phyloP scores from a whole-genome alignment of 2,888 invertebrate species.

The Encarsia formosa region DNA sequence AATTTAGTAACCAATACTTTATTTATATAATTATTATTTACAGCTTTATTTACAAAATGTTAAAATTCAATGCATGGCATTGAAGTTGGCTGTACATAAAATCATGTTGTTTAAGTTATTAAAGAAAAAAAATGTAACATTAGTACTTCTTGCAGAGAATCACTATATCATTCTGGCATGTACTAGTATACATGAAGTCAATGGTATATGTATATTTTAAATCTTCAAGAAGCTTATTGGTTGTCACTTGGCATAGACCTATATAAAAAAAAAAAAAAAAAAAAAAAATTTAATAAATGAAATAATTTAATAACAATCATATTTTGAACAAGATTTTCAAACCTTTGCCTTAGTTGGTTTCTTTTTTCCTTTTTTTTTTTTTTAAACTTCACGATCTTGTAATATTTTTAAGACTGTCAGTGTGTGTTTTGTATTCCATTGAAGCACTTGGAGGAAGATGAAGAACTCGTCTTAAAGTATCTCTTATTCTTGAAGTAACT shows the following conservation, averaged over 20 bases:
- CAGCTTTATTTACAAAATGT: conserved; percentile 29
- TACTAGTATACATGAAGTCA: conserved; percentile 19
- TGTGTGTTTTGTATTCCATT: conserved; percentile 90
- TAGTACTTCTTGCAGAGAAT: conserved; percentile 14
- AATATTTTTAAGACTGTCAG: conserved; percentile 67
- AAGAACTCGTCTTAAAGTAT: conserved; percentile 89
- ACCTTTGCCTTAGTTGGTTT: conserved; percentile 12
- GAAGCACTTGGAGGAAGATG: conserved; percentile 89
- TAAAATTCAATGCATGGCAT: conserved; percentile 21
- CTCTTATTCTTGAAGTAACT: conserved; percentile 87
- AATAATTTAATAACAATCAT: background rate
- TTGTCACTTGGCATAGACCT: conserved; percentile 15
- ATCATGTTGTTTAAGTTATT: conserved; percentile 9
- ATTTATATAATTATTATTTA: conserved; percentile 27
- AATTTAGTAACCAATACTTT: conserved; percentile 28
- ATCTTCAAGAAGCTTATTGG: conserved; percentile 14
- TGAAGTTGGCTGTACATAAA: conserved; percentile 19
- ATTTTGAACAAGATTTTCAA: background rate
- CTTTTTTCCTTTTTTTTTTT: too few species aligned
- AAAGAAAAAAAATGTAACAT: conserved; percentile 15
- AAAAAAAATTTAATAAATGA: background rate
- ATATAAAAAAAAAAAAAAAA: background rate
- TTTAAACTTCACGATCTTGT: conserved; percentile 32
- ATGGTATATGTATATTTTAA: conserved; percentile 18
- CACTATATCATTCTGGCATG: conserved; percentile 11